These are phyloP conservation scores for Sinhomidia bicolor DNA, from an alignment of 2,888 invertebrate genomes.

Conservation along the genomic window DNA sequence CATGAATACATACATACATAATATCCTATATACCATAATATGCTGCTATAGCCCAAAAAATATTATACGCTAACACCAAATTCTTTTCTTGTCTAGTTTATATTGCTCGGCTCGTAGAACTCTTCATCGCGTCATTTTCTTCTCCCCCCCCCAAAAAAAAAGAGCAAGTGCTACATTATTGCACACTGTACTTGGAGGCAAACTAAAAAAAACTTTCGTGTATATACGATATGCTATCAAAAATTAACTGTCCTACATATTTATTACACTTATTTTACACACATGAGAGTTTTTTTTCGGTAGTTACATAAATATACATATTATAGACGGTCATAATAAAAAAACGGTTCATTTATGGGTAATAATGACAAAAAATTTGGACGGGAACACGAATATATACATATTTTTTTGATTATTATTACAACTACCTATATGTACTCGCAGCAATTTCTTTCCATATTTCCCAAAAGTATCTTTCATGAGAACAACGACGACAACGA, in stretches of 20 bases:
- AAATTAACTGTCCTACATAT: neutral
- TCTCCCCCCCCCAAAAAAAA: too few species aligned
- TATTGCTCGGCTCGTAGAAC: neutral
- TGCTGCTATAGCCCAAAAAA: too few species aligned
- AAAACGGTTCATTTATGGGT: conserved; percentile 35
- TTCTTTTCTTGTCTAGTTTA: too few species aligned
- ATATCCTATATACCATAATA: neutral
- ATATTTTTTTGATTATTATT: conserved; percentile 7
- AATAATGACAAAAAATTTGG: conserved; percentile 18
- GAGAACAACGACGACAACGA: neutral
- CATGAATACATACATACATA: too few species aligned
- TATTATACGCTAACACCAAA: too few species aligned
- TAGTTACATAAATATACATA: neutral
- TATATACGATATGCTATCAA: neutral
- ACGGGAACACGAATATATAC: conserved; percentile 9
- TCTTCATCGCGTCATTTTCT: neutral
- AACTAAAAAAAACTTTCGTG: too few species aligned
- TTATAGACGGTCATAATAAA: conserved; percentile 22
- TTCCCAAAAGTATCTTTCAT: conserved; percentile 28
- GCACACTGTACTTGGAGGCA: too few species aligned
- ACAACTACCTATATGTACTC: neutral
- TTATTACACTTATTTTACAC: neutral
- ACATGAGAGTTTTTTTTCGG: too few species aligned
- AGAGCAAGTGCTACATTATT: neutral
- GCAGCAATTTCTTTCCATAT: neutral